Evolutionary conservation across 2,888 invertebrate genomes (phyloP), one percentile per base, ranked within the genome.

Genomic region (Trypoxylon attenuatum): DNA sequence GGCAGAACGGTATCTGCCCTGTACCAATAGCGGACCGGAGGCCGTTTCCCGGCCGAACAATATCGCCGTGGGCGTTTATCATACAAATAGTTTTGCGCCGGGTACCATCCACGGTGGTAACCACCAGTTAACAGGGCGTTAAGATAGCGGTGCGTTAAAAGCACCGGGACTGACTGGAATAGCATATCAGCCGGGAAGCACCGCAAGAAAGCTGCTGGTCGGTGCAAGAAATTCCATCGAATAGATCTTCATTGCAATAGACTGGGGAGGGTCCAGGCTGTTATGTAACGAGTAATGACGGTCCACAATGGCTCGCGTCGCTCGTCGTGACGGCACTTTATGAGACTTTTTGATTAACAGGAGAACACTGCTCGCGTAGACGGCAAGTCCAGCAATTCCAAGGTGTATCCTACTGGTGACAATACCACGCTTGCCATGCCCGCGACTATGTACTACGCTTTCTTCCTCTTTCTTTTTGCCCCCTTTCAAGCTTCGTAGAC

Each of bases 271-370:
- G 5, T 23, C 23, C 27, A 16, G n/a, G 13, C 56, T 50, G 39
- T 47, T 29, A n/a, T n/a, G n/a, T 56, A 50, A 8, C 13, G 45
- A 13, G 43, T n/a, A n/a, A n/a, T n/a, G n/a, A n/a, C 19, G 55
- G 1, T 49, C 29, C 23, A 42, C 53, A 56, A 45, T 47, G 33
- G 18, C 53, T n/a, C n/a, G 51, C 52, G 54, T 45, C 54, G 52
- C 25, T n/a, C n/a, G n/a, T n/a, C n/a, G n/a, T n/a, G n/a, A n/a
- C 15, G 49, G 18, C 25, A 16, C 65, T 66, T 77, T 77, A 77
- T 76, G 77, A 76, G 71, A 76, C 71, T 77, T 76, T 73, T 76
- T 77, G 73, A 77, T 76, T 73, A 76, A 76, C 69, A 66, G 60
- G 61, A 61, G 71, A 46, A 60, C 65, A 59, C 57, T 53, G 21